Conservation (phyloP, 2,888 invertebrate species). For the Trypoxylon attenuatum region DNA sequence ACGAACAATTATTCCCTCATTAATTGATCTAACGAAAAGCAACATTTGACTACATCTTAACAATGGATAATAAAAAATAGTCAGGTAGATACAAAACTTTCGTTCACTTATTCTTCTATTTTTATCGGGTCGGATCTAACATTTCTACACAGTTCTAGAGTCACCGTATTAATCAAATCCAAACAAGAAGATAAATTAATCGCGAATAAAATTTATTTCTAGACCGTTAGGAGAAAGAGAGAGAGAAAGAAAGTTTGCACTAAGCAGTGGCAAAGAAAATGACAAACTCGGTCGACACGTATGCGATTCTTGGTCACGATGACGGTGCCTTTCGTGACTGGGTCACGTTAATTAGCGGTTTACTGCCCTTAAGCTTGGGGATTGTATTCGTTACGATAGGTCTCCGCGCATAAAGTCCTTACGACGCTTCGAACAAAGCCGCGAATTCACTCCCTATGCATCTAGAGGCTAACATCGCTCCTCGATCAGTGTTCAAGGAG, state of each 20-base stretch:
- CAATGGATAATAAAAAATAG: too few species aligned
- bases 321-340: constrained; percentile 38
- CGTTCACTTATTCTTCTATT: too few species aligned
- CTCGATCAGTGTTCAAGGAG: too few species aligned
- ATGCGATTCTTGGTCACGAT: constrained; percentile 34
- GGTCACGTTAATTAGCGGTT: constrained; percentile 38
- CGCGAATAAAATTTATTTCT: constrained; percentile 10
- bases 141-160: too few species aligned
- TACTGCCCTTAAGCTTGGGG: constrained; percentile 33
- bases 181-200: too few species aligned
- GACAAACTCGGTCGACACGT: constrained; percentile 11
- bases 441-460: background rate
- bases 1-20: too few species aligned
- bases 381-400: constrained; percentile 6
- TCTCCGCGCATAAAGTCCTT: constrained; percentile 16
- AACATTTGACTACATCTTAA: too few species aligned
- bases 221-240: constrained; percentile 19
- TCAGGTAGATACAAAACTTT: too few species aligned
- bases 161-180: too few species aligned
- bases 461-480: too few species aligned
- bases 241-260: constrained; percentile 5
- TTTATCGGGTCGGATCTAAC: too few species aligned
- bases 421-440: constrained; percentile 22
- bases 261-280: constrained; percentile 36
- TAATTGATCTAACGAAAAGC: too few species aligned